Base-by-base conservation (phyloP, 2,888 invertebrate species). In the Campoplex nolae region DNA sequence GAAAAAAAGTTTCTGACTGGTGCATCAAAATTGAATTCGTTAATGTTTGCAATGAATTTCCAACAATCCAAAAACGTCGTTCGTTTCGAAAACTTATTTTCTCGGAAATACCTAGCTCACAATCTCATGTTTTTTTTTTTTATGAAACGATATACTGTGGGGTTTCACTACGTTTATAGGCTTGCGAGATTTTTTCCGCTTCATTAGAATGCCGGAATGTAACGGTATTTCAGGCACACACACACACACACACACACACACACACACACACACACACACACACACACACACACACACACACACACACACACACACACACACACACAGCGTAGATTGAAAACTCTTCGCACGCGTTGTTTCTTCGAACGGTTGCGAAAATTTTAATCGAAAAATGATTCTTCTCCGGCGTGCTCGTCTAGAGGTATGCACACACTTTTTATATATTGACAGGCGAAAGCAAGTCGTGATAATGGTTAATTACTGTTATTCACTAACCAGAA, bases 351-450 rank as follows among this genome's bases (percentile, higher is more conserved):
- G 51, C 75, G 56, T 68, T 83, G 32, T 75, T 83, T 83, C 79
- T 62, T 51, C 62, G 78, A 51, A 45, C 16, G 54, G 42, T 54
- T 71, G 79, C 56, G 79, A 54, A 76, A 76, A 75, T 67, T 79
- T 83, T 70, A 71, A 83, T 86, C 79, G 85, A 79, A 74, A 68
- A 83, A 62, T 75, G 68, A 86, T 79, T 76, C 16, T 67, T 67
- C 78, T 32, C 62, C 16, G 18, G 42, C 13, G 45, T 7, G 23
- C 67, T 38, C 56, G 45, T 18, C 38, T 28, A 68, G 42, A 56
- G 54, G 23, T 32, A 56, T 13, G 42, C 16, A 28, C 42, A 32
- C 18, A 62, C 23, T 23, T 23, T 23, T 70, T 73, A 23, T 38
- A 35, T 75, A 80, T 45, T 71, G 70, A 83, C 68, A 42, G 75